Evolutionary conservation across 2,113 vertebrate species (phyloP), one percentile per base, ranked within the genome.

Genomic region (Pterophyllum scalare): DNA sequence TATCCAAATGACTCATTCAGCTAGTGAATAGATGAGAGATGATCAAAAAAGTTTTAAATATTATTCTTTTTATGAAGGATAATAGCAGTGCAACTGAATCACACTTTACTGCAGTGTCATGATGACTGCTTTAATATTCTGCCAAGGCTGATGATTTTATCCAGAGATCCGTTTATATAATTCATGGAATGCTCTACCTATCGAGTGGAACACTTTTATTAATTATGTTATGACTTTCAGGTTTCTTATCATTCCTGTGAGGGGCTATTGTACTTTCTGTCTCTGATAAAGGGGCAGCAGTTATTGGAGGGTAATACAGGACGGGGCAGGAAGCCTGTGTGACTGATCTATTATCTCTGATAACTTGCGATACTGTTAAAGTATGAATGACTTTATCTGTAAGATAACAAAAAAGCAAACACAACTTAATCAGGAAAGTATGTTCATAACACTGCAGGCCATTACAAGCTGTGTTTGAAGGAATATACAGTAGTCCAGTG

Each of bases 251-350:
- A 26, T 14, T 52, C 1, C 3, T 6, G 33, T 58, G 26, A 79
- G 78, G 70, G 86, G 83, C 81, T 84, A 46, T 79, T 84, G 64
- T 72, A 49, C 67, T 10, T 77, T 46, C 43, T 72, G 22, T 67
- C 24, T 20, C 43, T 85, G 75, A 87, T 90, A 83, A 59, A 80
- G 17, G 17, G 43, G 33, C 15, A 28, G 24, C 17, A 62, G 13
- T 59, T 77, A 85, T 46, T 43, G 58, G 62, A 8, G 17, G 43
- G 61, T 81, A 76, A 20, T 57, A 56, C 20, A 59, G 35, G 70
- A 20, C 67, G 64, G 5, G 61, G 3, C 17, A 40, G 31, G 13
- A n/a, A 19, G 26, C 31, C 9, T 20, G 20, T 74, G n/a, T 40
- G 52, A 33, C 59, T 58, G 2, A 60, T 70, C 43, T 74, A 4